phyloP scores from a whole-genome alignment of 1,140 invertebrate species.

The Papilio dardanus region DNA sequence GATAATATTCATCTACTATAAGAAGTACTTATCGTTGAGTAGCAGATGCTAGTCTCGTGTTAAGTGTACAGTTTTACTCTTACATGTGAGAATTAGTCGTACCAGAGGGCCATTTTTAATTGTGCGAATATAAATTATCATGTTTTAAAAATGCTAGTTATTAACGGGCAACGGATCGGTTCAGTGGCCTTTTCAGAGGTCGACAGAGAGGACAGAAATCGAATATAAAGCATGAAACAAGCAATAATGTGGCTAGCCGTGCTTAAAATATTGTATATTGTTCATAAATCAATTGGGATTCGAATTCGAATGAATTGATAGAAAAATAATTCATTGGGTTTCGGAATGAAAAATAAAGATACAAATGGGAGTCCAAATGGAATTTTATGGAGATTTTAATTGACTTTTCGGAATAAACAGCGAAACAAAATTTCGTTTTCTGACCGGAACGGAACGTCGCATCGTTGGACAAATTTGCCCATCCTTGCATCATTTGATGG shows the following conservation, averaged over 20 bases:
- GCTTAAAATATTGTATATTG: conserved; percentile 5
- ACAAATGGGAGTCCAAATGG: conserved; percentile 9
- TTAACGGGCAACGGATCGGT: background rate
- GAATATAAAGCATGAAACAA: background rate
- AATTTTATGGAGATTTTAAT: conserved; percentile 37
- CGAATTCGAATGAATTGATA: conserved; percentile 30
- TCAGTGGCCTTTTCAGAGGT: background rate
- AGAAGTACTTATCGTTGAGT: no score
- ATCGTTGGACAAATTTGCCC: conserved; percentile 39
- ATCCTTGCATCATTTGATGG: conserved; percentile 52
- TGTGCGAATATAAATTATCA: background rate
- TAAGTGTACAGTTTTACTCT: no score
- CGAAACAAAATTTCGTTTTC: conserved; percentile 33
- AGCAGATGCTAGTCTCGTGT: no score
- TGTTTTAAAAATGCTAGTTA: background rate
- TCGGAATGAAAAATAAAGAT: conserved; percentile 15
- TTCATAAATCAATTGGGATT: conserved; percentile 12
- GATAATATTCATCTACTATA: no score
- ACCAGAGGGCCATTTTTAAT: background rate
- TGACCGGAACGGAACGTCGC: conserved; percentile 22
- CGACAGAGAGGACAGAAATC: background rate
- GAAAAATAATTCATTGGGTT: conserved; percentile 31
- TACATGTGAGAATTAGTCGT: no score
- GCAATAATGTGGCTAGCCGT: background rate
- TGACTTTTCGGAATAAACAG: conserved; percentile 34